phyloP scores from a whole-genome alignment of 2,797 vertebrate species.

The Crocodylus rhombifer region DNA sequence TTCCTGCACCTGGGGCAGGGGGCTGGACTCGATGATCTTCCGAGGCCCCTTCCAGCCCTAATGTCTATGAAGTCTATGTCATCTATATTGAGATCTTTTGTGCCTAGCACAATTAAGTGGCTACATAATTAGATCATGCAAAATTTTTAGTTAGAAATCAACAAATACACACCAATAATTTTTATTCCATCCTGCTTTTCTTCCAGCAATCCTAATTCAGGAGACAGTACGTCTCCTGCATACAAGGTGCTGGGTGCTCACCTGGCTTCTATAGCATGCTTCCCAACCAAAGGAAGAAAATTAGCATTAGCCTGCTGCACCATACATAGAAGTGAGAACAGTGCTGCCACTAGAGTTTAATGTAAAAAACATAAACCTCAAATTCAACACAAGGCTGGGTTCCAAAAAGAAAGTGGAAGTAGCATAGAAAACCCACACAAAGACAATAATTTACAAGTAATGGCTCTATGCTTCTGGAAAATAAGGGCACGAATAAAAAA shows the following conservation, averaged over 20 bases:
- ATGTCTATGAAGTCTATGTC: no score
- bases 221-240: not conserved
- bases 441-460: conserved; percentile 49
- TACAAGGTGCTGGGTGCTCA: conserved; percentile 24
- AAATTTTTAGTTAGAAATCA: not conserved
- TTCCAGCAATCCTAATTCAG: not conserved
- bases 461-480: conserved; percentile 55
- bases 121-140: not conserved
- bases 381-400: conserved; percentile 18
- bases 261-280: not conserved
- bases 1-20: no score
- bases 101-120: not conserved
- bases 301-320: conserved; percentile 4
- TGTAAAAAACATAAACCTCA: conserved; percentile 62
- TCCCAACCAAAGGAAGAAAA: conserved; percentile 21
- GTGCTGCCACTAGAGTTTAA: not conserved
- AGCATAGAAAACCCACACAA: conserved; percentile 52
- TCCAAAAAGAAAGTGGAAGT: conserved; percentile 54
- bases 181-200: not conserved
- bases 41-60: no score
- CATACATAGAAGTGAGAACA: conserved; percentile 15
- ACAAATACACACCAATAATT: not conserved
- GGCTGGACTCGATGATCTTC: no score
- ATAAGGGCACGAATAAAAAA: conserved; percentile 53
- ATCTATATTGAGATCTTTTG: not conserved